Conservation (phyloP, 2,888 invertebrate species). For the Papilio gigon region DNA sequence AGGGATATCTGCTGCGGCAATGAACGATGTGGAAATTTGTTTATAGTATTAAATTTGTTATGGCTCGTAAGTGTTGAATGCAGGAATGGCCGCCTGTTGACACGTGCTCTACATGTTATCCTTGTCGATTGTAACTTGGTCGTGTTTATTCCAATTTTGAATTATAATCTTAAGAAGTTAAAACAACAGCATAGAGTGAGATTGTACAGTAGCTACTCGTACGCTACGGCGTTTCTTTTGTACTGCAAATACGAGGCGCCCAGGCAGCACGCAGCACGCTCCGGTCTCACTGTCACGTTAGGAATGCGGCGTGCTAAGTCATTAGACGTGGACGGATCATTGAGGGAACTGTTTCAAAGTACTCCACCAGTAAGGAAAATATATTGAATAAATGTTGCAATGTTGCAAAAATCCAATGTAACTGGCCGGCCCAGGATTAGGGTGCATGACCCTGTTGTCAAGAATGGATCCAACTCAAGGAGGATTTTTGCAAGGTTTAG, state of each 20-base stretch:
- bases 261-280: conserved; percentile 53
- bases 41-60: conserved; percentile 14
- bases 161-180: neutral
- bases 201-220: conserved; percentile 9
- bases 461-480: neutral
- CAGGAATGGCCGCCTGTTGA: neutral
- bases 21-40: conserved; percentile 17
- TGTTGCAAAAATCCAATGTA: too few species aligned
- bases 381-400: too few species aligned
- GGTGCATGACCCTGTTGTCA: too few species aligned
- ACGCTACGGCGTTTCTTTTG: conserved; percentile 28
- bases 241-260: conserved; percentile 50
- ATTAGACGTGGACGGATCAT: conserved; percentile 41
- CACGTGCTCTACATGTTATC: neutral
- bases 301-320: conserved; percentile 55
- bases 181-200: neutral
- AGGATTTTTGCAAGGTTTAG: neutral
- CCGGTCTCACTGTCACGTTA: conserved; percentile 72
- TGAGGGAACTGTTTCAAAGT: neutral
- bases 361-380: too few species aligned
- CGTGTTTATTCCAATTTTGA: neutral
- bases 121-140: neutral
- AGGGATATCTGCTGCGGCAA: conserved; percentile 4
- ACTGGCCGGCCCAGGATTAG: too few species aligned
- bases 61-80: conserved; percentile 11